phyloP scores from a whole-genome alignment of 2,888 invertebrate species.

The Dinocampus coccinellae region DNA sequence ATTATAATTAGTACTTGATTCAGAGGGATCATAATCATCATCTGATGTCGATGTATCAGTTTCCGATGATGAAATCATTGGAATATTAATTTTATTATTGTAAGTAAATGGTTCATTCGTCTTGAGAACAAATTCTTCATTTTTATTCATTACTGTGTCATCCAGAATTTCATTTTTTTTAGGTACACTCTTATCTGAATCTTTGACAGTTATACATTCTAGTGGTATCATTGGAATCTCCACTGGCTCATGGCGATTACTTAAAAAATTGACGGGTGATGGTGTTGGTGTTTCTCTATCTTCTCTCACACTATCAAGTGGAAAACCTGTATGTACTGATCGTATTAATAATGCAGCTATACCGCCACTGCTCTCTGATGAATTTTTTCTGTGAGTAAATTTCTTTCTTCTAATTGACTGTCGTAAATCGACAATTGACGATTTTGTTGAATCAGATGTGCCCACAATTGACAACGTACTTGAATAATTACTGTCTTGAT shows the following conservation, averaged over 20 bases:
- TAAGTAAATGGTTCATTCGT: constrained; percentile 35
- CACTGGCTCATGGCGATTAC: constrained; percentile 20
- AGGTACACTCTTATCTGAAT: constrained; percentile 8
- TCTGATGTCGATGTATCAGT: constrained; percentile 61
- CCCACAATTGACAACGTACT: constrained; percentile 52
- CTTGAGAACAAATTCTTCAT: neutral
- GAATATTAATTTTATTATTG: constrained; percentile 49
- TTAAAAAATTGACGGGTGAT: constrained; percentile 55
- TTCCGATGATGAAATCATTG: constrained; percentile 61
- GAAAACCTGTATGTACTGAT: constrained; percentile 70
- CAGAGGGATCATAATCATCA: constrained; percentile 57
- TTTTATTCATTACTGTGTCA: neutral
- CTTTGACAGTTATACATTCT: neutral
- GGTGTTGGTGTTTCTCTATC: constrained; percentile 59
- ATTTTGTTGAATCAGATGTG: constrained; percentile 52
- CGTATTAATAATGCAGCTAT: constrained; percentile 79
- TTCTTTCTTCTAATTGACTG: constrained; percentile 51
- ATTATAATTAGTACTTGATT: constrained; percentile 63
- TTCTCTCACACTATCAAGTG: constrained; percentile 61
- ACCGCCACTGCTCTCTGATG: constrained; percentile 69
- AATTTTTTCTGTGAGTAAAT: constrained; percentile 63
- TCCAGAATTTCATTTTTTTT: neutral
- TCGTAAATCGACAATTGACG: constrained; percentile 50
- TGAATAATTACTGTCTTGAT: constrained; percentile 62
- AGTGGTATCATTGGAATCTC: neutral